Conservation (phyloP, 1,140 invertebrate species). For the Thalassaphorura encarpata region DNA sequence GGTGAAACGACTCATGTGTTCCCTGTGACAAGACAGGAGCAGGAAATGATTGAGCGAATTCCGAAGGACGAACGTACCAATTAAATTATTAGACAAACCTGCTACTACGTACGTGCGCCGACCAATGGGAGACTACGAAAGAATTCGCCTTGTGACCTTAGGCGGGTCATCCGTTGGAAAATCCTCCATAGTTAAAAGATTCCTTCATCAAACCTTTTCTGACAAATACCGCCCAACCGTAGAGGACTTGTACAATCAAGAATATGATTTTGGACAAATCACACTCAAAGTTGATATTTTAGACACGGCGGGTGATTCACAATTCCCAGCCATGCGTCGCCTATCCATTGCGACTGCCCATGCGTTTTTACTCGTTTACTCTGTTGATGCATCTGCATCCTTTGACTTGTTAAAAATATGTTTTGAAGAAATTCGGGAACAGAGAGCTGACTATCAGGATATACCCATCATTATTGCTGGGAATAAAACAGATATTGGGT, state of each 20-base stretch:
- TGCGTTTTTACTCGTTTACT: constrained; percentile 81
- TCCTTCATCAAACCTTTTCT: constrained; percentile 72
- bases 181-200: constrained; percentile 72
- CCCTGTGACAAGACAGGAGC: too few relatives aligned
- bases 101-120: too few relatives aligned
- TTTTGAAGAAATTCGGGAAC: constrained; percentile 49
- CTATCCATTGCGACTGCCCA: constrained; percentile 79
- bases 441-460: constrained; percentile 40
- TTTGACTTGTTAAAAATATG: constrained; percentile 66
- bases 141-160: constrained; percentile 71
- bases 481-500: constrained; percentile 23
- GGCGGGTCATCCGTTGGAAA: constrained; percentile 77
- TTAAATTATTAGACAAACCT: too few relatives aligned
- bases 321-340: constrained; percentile 58
- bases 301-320: constrained; percentile 67
- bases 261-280: constrained; percentile 65
- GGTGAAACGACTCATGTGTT: too few relatives aligned
- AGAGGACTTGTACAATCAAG: constrained; percentile 76
- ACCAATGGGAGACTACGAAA: constrained; percentile 60
- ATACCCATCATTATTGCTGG: constrained; percentile 24
- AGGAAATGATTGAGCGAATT: too few relatives aligned
- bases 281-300: constrained; percentile 76
- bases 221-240: constrained; percentile 79
- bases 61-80: too few relatives aligned
- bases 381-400: constrained; percentile 62